Conservation (phyloP, 2,113 vertebrate genomes). For the Dicrurus megarhynchus region DNA sequence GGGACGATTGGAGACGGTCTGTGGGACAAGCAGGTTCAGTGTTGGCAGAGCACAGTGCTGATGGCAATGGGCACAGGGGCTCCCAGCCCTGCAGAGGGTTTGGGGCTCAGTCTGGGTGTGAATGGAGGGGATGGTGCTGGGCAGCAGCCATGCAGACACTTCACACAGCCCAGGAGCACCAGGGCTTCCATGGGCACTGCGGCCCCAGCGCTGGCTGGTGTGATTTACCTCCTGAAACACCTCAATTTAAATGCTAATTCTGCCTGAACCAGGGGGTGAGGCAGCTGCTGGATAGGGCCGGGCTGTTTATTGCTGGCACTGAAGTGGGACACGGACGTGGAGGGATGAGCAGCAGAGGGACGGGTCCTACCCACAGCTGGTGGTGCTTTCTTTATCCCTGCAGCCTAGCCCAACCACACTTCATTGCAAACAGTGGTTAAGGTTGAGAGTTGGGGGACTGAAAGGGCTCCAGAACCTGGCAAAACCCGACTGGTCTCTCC, state of each 20-base stretch:
- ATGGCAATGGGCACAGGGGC: accelerated
- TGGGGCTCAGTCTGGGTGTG: background rate
- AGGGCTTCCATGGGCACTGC: background rate
- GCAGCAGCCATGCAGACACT: background rate
- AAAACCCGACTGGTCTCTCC: background rate
- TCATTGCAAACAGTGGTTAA: background rate
- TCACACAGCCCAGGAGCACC: accelerated
- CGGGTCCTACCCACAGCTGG: accelerated
- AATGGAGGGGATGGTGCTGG: background rate
- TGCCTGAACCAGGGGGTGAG: background rate
- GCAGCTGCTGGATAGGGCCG: background rate
- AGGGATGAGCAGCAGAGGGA: background rate
- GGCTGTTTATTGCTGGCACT: slow-evolving; percentile 8
- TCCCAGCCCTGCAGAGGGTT: background rate
- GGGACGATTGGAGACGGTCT: background rate
- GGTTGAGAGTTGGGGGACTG: background rate
- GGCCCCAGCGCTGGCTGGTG: background rate
- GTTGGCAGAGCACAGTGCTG: accelerated
- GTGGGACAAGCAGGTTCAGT: background rate
- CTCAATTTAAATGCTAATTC: slow-evolving; percentile 77
- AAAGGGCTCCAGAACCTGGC: background rate
- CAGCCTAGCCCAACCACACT: accelerated
- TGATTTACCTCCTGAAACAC: slow-evolving; percentile 63
- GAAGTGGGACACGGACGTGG: background rate
- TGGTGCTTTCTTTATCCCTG: background rate